Percentiles rank a stretch among this genome's conserved stretches.
phyloP scores from a whole-genome alignment of 2,113 vertebrate species.

The Panthera leo region DNA sequence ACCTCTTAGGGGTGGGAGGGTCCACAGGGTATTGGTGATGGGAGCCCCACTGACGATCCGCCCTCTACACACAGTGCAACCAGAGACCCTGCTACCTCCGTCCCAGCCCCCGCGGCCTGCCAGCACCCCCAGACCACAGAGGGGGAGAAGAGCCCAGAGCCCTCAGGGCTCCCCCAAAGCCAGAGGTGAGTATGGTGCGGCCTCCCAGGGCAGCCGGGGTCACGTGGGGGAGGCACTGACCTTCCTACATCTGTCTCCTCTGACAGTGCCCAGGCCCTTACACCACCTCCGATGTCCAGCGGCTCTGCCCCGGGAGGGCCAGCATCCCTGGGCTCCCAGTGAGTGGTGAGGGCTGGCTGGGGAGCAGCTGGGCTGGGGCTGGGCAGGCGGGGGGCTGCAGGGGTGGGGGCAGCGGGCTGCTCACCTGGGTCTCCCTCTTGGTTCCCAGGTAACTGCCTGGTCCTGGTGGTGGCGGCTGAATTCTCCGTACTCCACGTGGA shows the following conservation, averaged over 20 bases:
- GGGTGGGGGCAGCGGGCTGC: background rate
- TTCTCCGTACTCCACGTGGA: background rate
- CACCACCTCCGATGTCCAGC: background rate
- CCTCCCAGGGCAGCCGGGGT: background rate
- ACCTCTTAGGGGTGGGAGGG: background rate
- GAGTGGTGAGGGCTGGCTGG: background rate
- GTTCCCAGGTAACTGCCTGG: slow-evolving; percentile 61
- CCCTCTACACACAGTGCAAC: slow-evolving; percentile 36
- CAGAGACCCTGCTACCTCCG: slow-evolving; percentile 78
- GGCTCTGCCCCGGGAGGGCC: slow-evolving; percentile 40
- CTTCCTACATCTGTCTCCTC: background rate
- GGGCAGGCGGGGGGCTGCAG: background rate
- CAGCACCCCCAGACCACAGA: background rate
- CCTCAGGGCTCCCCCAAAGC: background rate
- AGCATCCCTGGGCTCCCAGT: slow-evolving; percentile 16
- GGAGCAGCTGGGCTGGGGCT: rapidly evolving
- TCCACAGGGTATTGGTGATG: rapidly evolving
- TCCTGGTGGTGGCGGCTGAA: background rate
- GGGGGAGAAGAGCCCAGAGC: slow-evolving; percentile 42
- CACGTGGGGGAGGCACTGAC: background rate
- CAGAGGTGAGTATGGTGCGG: slow-evolving; percentile 47
- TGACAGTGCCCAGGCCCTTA: slow-evolving; percentile 51
- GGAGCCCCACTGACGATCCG: rapidly evolving
- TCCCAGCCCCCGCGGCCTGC: slow-evolving; percentile 20
- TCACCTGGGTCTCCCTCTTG: background rate